Evolutionary conservation across 1,140 invertebrate species (phyloP).

Genomic region (Heliconius hermathena): DNA sequence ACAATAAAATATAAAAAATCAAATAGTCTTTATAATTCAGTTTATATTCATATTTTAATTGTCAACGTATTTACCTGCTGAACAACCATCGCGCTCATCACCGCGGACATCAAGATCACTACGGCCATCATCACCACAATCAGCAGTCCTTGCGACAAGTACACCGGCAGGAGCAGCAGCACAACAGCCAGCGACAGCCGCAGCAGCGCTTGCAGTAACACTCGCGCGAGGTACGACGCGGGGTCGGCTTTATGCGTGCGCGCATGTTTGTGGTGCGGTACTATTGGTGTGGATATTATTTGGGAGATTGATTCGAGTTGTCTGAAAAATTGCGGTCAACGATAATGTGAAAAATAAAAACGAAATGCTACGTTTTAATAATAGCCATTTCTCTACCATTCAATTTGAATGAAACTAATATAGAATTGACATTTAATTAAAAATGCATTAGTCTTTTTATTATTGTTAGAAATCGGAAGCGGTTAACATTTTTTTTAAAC

Average conservation of each 20-base stretch:
- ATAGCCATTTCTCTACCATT: too few species aligned
- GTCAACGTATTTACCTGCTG: constrained; percentile 8
- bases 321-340: not conserved
- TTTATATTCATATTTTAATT: too few species aligned
- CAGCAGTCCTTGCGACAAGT: constrained; percentile 40
- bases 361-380: too few species aligned
- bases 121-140: not conserved
- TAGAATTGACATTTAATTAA: too few species aligned
- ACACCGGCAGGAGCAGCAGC: constrained; percentile 55
- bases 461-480: too few species aligned
- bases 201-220: constrained; percentile 51
- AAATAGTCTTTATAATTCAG: too few species aligned
- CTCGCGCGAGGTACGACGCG: constrained; percentile 47
- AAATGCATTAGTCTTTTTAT: too few species aligned
- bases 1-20: too few species aligned
- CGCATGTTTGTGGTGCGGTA: constrained; percentile 37
- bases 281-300: not conserved
- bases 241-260: constrained; percentile 46
- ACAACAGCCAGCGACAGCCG: constrained; percentile 48
- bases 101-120: not conserved
- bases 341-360: not conserved
- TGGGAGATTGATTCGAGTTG: not conserved
- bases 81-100: not conserved
- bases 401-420: too few species aligned
- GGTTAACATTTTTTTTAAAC: too few species aligned